Percentiles rank a stretch among this genome's conserved stretches.
Evolutionary conservation across 2,797 vertebrate species (phyloP).

Genomic region (Falco naumanni): DNA sequence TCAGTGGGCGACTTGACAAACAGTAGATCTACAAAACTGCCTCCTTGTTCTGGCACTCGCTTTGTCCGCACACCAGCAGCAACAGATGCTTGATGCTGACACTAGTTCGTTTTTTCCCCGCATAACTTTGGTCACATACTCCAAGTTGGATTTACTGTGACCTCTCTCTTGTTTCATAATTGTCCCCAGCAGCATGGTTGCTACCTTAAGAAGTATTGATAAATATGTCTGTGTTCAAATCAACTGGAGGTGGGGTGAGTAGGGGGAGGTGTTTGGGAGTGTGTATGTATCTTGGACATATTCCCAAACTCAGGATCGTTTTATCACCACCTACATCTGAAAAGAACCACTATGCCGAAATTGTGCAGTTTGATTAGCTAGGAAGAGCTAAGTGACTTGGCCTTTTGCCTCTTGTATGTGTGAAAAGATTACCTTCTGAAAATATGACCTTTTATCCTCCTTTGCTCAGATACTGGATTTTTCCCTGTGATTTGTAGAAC

Average conservation of each 20-base stretch:
- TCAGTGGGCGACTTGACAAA: conserved; percentile 61
- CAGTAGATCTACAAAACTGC: conserved; percentile 59
- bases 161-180: conserved; percentile 52
- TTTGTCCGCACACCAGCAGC: conserved; percentile 57
- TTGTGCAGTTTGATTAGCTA: conserved; percentile 62
- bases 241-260: conserved; percentile 65
- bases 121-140: conserved; percentile 44
- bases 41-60: conserved; percentile 57
- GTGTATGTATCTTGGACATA: conserved; percentile 54
- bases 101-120: conserved; percentile 24
- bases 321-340: conserved; percentile 66
- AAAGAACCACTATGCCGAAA: conserved; percentile 59
- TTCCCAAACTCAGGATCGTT: conserved; percentile 57
- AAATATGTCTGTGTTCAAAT: conserved; percentile 37
- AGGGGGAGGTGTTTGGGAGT: conserved; percentile 58
- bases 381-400: conserved; percentile 62
- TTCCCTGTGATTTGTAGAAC: conserved; percentile 49
- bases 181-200: conserved; percentile 20
- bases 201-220: conserved; percentile 64
- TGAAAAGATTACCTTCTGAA: conserved; percentile 65
- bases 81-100: conserved; percentile 71
- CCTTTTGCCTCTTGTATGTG: conserved; percentile 37
- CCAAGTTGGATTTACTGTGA: conserved; percentile 24
- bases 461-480: conserved; percentile 45
- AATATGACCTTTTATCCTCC: conserved; percentile 41